phyloP scores from a whole-genome alignment of 2,888 invertebrate species.

The Bibio marci region DNA sequence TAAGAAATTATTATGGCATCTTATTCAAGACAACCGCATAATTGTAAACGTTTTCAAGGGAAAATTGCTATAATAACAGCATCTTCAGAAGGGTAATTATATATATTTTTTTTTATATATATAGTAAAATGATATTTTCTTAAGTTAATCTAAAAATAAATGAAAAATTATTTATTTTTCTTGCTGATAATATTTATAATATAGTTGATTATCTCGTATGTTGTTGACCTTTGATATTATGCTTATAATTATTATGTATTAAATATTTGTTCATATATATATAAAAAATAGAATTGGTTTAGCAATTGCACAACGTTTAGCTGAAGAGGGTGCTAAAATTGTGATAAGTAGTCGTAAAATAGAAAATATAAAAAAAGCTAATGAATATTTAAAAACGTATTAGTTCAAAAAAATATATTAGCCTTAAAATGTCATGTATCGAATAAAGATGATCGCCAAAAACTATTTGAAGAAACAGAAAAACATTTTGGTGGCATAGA shows the following conservation, averaged over 20 bases:
- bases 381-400: conserved; percentile 40
- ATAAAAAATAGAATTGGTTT: conserved; percentile 56
- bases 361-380: conserved; percentile 65
- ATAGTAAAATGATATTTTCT: not conserved
- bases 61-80: conserved; percentile 83
- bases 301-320: conserved; percentile 75
- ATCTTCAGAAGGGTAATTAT: conserved; percentile 47
- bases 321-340: conserved; percentile 74
- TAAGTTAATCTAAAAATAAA: not conserved
- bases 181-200: not conserved
- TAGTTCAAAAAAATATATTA: conserved; percentile 50
- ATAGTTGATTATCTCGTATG: no score
- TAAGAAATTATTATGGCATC: no score
- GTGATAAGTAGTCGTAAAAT: conserved; percentile 83
- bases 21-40: no score
- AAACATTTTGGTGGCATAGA: conserved; percentile 73
- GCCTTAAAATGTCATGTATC: conserved; percentile 87
- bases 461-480: conserved; percentile 52
- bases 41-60: no score
- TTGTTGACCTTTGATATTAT: no score
- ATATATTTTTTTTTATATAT: no score
- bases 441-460: conserved; percentile 57
- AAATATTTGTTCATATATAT: no score
- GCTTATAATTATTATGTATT: no score
- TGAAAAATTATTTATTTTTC: not conserved